These are phyloP conservation scores for Dolichoris vasculosae DNA, from an alignment of 1,140 invertebrate species.

Conservation along the genomic window DNA sequence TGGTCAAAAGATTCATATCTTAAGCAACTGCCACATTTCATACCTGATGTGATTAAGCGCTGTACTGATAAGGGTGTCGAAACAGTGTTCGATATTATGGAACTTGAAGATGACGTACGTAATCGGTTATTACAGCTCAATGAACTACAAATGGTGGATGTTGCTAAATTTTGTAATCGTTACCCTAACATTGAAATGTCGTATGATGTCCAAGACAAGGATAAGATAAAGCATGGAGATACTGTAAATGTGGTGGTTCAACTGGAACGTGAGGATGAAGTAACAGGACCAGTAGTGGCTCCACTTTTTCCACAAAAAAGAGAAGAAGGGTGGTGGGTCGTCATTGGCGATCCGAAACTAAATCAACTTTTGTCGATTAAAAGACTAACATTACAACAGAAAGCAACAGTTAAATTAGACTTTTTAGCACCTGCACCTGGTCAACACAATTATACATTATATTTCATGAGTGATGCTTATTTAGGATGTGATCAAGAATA, in stretches of 20 bases:
- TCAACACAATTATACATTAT: constrained; percentile 93
- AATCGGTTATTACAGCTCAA: constrained; percentile 88
- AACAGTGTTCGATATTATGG: constrained; percentile 99
- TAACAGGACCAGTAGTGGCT: constrained; percentile 96
- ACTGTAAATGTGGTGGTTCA: constrained; percentile 92
- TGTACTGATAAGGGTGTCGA: constrained; percentile 95
- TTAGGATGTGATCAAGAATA: constrained; percentile 99
- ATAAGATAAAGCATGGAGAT: constrained; percentile 85
- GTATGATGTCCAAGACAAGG: constrained; percentile 92
- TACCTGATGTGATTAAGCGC: constrained; percentile 89
- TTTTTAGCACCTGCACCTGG: constrained; percentile 93
- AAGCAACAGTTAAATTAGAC: constrained; percentile 95
- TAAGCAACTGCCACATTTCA: constrained; percentile 98
- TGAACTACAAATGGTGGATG: constrained; percentile 94
- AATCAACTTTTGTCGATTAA: constrained; percentile 98
- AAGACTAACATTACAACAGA: constrained; percentile 93
- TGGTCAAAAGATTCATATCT: constrained; percentile 99
- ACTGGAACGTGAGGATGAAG: constrained; percentile 96
- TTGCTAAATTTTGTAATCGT: constrained; percentile 97
- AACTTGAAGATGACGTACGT: constrained; percentile 96
- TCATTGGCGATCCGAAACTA: constrained; percentile 95
- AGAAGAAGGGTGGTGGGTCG: constrained; percentile 99
- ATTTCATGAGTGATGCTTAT: constrained; percentile 99
- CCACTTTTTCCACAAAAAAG: constrained; percentile 98
- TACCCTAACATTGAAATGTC: constrained; percentile 99